Evolutionary conservation across 2,888 invertebrate genomes (phyloP), one percentile per base, ranked within the genome.

Genomic region (Catocala fraxini): DNA sequence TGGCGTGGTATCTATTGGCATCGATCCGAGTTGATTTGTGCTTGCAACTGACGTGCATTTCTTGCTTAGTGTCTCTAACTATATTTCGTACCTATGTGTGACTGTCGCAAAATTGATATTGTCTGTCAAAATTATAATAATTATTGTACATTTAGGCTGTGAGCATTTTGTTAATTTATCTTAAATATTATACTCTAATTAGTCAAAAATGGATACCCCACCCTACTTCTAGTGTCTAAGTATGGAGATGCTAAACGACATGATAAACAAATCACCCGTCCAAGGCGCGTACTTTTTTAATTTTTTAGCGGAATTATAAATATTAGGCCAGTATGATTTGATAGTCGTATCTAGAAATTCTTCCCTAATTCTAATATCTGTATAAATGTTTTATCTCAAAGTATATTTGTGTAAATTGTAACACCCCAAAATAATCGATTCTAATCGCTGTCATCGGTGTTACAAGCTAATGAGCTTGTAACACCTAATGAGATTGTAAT

Each of bases 71-170:
- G 67, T 69, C 63, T 65, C 62, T 74, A 58, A 56, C 53, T 59
- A 51, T 69, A 63, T 39, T 65, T 69, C 53, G 65, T 71, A 57
- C 70, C 56, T 64, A 59, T 71, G 67, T 68, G 65, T 73, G 69
- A 63, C 54, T 73, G 74, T 76, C 56, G 63, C 68, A 62, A 68
- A 68, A 71, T 68, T 73, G 60, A 70, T 71, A 75, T 77, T 71
- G 80, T 81, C 75, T 81, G 77, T 86, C 82, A 83, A 90, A 90
- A 89, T 87, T 84, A 80, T 85, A 79, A 83, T 64, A 63, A 69
- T 45, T 45, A 45, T 39, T 77, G 87, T 89, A 84, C 77, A 81
- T 89, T 90, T 90, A 88, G 92, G 91, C 92, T 92, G 91, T 93
- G 92, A 92, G 81, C 83, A 83, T 85, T 88, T 88, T 83, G 75